A percentile compares a stretch with the other conserved stretches of the same genome.
phyloP scores from a whole-genome alignment of 2,888 invertebrate genomes.

The Drosophila subsilvestris region DNA sequence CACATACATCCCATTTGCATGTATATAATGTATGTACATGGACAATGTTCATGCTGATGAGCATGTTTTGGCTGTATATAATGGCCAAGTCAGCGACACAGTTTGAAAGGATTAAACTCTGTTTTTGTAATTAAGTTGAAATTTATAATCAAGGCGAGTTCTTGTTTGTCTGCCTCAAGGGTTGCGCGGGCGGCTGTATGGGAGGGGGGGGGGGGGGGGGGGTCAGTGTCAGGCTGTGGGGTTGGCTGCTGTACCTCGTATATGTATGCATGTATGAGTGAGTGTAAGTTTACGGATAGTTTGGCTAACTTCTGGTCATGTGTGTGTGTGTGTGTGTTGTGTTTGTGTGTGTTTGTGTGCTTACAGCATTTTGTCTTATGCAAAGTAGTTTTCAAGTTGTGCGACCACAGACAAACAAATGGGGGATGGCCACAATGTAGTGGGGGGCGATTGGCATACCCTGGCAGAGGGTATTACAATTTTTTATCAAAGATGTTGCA shows the following conservation, averaged over 20 bases:
- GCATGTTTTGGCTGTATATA: constrained; percentile 16
- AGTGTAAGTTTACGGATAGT: constrained; percentile 4
- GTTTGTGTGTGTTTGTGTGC: constrained; percentile 17
- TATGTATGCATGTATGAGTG: not conserved
- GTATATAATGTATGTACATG: not conserved
- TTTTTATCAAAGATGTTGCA: not conserved
- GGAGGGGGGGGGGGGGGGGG: too few relatives aligned
- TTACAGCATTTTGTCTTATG: constrained; percentile 62
- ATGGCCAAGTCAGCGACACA: constrained; percentile 63
- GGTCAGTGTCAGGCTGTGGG: not conserved
- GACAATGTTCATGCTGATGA: not conserved
- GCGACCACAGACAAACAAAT: constrained; percentile 70
- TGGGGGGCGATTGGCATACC: not conserved
- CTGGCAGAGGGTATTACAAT: constrained; percentile 1
- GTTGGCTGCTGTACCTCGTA: constrained; percentile 1
- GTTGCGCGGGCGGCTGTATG: too few relatives aligned
- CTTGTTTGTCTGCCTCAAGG: constrained; percentile 45
- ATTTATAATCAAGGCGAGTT: constrained; percentile 77
- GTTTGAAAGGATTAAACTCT: constrained; percentile 78
- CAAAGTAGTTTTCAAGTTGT: constrained; percentile 76
- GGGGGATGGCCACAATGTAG: constrained; percentile 1
- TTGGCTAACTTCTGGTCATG: constrained; percentile 35
- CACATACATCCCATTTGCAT: constrained; percentile 31
- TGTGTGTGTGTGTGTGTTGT: constrained; percentile 14
- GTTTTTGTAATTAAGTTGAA: constrained; percentile 81